Base-by-base conservation (phyloP, 2,888 invertebrate genomes). In the Drosophila prolongata region DNA sequence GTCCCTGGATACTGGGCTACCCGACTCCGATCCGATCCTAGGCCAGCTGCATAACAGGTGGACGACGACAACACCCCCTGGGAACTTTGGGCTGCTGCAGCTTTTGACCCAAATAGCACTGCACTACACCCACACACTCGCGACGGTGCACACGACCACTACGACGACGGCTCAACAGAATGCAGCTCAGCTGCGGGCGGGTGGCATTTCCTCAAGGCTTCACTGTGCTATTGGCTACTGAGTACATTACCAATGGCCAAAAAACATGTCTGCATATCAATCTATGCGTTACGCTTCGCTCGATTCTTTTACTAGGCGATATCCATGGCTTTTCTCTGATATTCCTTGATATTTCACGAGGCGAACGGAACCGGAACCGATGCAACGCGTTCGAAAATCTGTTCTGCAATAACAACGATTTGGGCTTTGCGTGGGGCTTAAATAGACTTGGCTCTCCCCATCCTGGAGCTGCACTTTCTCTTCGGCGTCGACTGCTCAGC, bases 41-140 rank as follows among this genome's bases (percentile, higher is more conserved):
- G 75, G 70, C 75, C 77, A 78, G 69, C 77, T 75, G 76, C 82
- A 90, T 83, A 90, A 90, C 83, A 88, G 88, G 86, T 83, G 83
- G 86, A 83, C 35, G 11, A 44, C 30, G 27, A 49, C 38, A 38
- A n/a, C 35, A 49, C 11, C 46, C 43, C 50, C 65, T 53, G 84
- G 74, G 66, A 47, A 47, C 47, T 60, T 71, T 19, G 49, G 57
- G 34, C 47, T 38, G 72, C 74, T 77, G 89, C 89, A 86, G 87
- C 83, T 79, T 83, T 78, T 85, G 84, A 85, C 84, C 84, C 84
- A 85, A 85, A 89, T 85, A 80, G 68, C 80, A 75, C 69, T 79
- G 76, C 42, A 44, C 46, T 14, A 40, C 57, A 47, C 43, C 50
- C 69, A 50, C 53, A 46, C 42, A 44, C 35, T 34, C 54, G 49